These are phyloP conservation scores for Dynastes tityus DNA, from an alignment of 2,888 invertebrate genomes.

Conservation along the genomic window DNA sequence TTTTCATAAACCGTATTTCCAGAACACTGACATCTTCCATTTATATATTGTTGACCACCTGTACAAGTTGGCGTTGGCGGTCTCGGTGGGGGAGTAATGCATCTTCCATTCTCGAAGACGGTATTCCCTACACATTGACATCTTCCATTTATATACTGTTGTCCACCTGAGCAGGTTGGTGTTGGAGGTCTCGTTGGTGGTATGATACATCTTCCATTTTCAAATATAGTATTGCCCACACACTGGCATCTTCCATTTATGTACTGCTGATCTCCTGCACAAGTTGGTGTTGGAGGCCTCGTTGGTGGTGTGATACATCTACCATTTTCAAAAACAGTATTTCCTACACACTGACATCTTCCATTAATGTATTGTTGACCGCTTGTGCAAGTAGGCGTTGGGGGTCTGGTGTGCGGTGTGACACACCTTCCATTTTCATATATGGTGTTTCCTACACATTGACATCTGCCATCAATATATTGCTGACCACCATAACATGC, in stretches of 20 bases:
- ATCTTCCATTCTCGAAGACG: too few relatives aligned
- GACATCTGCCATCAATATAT: slow-evolving; percentile 37
- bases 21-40: too few relatives aligned
- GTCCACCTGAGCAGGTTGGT: background rate
- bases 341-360: slow-evolving; percentile 44
- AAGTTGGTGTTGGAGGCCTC: too few relatives aligned
- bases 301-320: slow-evolving; percentile 19
- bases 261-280: too few relatives aligned
- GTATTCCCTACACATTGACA: slow-evolving; percentile 13
- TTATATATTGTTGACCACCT: too few relatives aligned
- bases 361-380: slow-evolving; percentile 36
- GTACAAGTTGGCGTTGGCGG: too few relatives aligned
- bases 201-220: too few relatives aligned
- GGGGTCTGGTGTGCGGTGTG: slow-evolving; percentile 1
- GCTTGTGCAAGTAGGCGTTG: slow-evolving; percentile 19
- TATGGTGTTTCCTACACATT: slow-evolving; percentile 12
- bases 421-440: slow-evolving; percentile 27
- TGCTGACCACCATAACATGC: slow-evolving; percentile 20
- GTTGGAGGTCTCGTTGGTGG: slow-evolving; percentile 16
- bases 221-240: background rate
- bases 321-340: slow-evolving; percentile 19
- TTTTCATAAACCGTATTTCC: too few relatives aligned
- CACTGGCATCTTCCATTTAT: too few relatives aligned
- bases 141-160: slow-evolving; percentile 35
- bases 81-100: background rate